Percentiles rank a stretch among this genome's conserved stretches.
Conservation (phyloP, 2,888 invertebrate genomes). For the Diarsia dahlii region DNA sequence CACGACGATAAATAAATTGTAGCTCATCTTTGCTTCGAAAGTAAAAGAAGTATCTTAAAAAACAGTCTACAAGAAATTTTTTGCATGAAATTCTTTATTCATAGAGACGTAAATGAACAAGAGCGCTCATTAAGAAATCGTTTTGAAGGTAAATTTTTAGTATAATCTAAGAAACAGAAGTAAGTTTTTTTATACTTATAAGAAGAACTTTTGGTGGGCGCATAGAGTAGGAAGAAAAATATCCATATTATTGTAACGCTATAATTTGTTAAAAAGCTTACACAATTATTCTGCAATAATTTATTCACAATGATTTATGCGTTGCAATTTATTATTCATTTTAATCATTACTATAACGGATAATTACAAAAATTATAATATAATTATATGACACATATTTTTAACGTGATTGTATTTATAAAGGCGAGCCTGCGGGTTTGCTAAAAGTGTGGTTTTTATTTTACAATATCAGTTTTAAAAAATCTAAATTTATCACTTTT, state of each 20-base stretch:
- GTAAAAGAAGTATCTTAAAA: slow-evolving; percentile 13
- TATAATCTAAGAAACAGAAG: slow-evolving; percentile 24
- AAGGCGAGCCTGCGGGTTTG: slow-evolving; percentile 21
- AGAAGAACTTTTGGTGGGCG: slow-evolving; percentile 53
- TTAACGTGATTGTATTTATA: slow-evolving; percentile 53
- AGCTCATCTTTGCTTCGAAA: not conserved
- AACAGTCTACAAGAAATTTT: slow-evolving; percentile 3
- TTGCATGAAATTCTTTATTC: slow-evolving; percentile 29
- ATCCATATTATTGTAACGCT: slow-evolving; percentile 58
- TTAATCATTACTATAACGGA: slow-evolving; percentile 20
- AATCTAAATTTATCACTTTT: slow-evolving; percentile 47
- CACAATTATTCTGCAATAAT: slow-evolving; percentile 51
- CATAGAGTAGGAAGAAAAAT: slow-evolving; percentile 50
- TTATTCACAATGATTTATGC: slow-evolving; percentile 52
- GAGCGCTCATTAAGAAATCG: slow-evolving; percentile 20
- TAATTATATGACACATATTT: slow-evolving; percentile 6
- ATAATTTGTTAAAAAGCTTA: slow-evolving; percentile 59
- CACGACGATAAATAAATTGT: not conserved
- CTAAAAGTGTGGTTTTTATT: slow-evolving; percentile 12
- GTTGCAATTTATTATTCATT: slow-evolving; percentile 37
- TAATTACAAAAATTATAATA: slow-evolving; percentile 27
- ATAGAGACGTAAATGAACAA: slow-evolving; percentile 29
- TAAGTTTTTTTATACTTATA: slow-evolving; percentile 8
- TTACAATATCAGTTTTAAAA: slow-evolving; percentile 37
- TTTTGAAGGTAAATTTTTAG: slow-evolving; percentile 8